Evolutionary conservation across 2,797 vertebrate species (phyloP).

Genomic region (Chelmon rostratus): DNA sequence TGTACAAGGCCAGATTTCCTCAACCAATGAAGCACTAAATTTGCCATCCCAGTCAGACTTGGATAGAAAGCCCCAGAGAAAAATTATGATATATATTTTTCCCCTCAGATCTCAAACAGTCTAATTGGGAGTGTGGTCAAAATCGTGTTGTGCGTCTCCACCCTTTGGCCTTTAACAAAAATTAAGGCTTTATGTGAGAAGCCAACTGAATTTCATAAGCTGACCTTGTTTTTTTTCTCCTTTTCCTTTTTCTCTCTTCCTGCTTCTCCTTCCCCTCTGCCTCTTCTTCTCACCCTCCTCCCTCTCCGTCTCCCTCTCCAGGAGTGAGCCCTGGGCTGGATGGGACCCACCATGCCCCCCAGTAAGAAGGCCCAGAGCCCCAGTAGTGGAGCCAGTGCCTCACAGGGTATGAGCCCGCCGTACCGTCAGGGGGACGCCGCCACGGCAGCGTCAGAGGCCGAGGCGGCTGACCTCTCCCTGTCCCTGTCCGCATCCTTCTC

Average conservation of each 20-base stretch:
- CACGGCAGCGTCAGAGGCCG: constrained; percentile 85
- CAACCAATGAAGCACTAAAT: constrained; percentile 76
- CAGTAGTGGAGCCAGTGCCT: constrained; percentile 92
- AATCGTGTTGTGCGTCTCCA: constrained; percentile 47
- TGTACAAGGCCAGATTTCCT: constrained; percentile 73
- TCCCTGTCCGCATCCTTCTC: constrained; percentile 91
- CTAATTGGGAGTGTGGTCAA: constrained; percentile 70
- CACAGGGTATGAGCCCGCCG: constrained; percentile 91
- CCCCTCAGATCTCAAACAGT: constrained; percentile 56
- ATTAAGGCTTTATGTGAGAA: constrained; percentile 44
- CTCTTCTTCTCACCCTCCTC: background rate
- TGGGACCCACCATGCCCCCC: constrained; percentile 99
- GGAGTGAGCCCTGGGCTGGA: constrained; percentile 92
- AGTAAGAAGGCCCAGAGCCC: constrained; percentile 98
- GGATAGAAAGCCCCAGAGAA: constrained; percentile 60
- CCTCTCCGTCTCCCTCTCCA: constrained; percentile 66
- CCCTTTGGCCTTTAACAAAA: constrained; percentile 64
- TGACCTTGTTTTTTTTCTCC: constrained; percentile 52
- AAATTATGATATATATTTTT: constrained; percentile 62
- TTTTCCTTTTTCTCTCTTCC: background rate
- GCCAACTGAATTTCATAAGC: constrained; percentile 48
- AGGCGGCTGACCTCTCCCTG: constrained; percentile 90
- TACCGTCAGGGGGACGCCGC: constrained; percentile 86
- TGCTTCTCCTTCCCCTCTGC: background rate
- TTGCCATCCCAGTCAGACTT: constrained; percentile 66